These are phyloP conservation scores for Polyploca ridens DNA, from an alignment of 2,888 invertebrate genomes.

Conservation along the genomic window DNA sequence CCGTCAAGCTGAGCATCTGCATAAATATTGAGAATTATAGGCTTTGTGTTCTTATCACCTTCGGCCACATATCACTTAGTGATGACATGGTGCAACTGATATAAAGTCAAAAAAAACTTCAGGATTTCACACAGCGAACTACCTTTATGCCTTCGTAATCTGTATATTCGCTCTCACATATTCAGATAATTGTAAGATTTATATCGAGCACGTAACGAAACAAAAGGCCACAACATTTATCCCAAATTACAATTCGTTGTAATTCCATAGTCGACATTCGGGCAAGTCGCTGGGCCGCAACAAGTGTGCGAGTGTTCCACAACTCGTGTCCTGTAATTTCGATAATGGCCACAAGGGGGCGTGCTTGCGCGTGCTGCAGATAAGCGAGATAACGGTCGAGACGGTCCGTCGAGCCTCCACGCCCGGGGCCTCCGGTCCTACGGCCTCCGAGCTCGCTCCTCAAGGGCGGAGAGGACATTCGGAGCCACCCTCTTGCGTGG, in stretches of 20 bases:
- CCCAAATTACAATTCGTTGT: conserved; percentile 33
- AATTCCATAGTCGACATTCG: conserved; percentile 33
- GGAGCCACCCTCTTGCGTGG: conserved; percentile 27
- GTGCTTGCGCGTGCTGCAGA: conserved; percentile 45
- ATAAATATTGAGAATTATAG: no score
- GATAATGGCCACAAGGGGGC: conserved; percentile 60
- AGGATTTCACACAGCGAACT: not conserved
- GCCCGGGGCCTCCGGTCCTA: conserved; percentile 1
- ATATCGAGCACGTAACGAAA: not conserved
- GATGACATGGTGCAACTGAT: no score
- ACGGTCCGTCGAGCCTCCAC: conserved; percentile 25
- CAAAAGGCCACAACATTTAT: not conserved
- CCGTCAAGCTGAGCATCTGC: no score
- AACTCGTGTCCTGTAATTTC: conserved; percentile 58
- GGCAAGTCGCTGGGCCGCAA: conserved; percentile 39
- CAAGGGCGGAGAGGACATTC: conserved; percentile 24
- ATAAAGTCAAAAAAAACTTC: no score
- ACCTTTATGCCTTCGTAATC: not conserved
- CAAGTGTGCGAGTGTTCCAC: conserved; percentile 40
- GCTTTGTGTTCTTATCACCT: no score
- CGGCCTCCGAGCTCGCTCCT: conserved; percentile 18
- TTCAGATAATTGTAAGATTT: not conserved
- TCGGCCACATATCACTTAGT: no score
- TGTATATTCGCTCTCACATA: not conserved
- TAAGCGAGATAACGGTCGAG: conserved; percentile 53